Evolutionary conservation across 1,140 invertebrate species (phyloP).

Genomic region (Sycophaga agraensis): DNA sequence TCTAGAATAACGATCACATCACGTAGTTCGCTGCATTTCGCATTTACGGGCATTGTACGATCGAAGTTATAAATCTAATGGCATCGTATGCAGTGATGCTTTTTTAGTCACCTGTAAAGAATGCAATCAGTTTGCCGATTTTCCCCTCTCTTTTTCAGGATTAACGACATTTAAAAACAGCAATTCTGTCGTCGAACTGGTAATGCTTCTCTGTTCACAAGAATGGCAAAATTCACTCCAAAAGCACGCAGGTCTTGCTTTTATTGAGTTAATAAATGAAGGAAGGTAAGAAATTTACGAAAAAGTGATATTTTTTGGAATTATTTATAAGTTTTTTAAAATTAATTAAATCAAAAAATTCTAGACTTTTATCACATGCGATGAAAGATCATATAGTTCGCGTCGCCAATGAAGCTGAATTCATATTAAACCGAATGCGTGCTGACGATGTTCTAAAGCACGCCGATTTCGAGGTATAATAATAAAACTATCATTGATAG

Average conservation of each 20-base stretch:
- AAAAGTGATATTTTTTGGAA: no score
- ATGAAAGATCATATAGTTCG: conserved; percentile 99
- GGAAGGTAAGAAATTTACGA: conserved; percentile 66
- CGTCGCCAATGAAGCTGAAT: conserved; percentile 99
- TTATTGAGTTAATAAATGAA: conserved; percentile 99
- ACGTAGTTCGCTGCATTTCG: conserved; percentile 36
- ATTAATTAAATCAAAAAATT: conserved; percentile 26
- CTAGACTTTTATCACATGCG: conserved; percentile 91
- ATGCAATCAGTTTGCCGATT: background rate
- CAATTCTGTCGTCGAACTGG: conserved; percentile 95
- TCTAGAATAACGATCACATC: conserved; percentile 33
- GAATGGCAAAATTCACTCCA: conserved; percentile 99
- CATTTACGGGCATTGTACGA: conserved; percentile 34
- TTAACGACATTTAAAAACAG: conserved; percentile 95
- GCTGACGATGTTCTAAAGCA: conserved; percentile 99
- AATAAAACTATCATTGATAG: conserved; percentile 14
- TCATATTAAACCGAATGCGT: conserved; percentile 97
- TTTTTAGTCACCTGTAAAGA: background rate
- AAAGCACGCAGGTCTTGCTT: conserved; percentile 98
- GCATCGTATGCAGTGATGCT: background rate
- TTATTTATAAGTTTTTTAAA: background rate
- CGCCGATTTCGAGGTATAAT: conserved; percentile 90
- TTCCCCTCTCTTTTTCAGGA: conserved; percentile 61
- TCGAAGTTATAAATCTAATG: background rate
- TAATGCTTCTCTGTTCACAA: conserved; percentile 98